Evolutionary conservation across 2,888 invertebrate genomes (phyloP).

Genomic region (Leptura quadrifasciata): DNA sequence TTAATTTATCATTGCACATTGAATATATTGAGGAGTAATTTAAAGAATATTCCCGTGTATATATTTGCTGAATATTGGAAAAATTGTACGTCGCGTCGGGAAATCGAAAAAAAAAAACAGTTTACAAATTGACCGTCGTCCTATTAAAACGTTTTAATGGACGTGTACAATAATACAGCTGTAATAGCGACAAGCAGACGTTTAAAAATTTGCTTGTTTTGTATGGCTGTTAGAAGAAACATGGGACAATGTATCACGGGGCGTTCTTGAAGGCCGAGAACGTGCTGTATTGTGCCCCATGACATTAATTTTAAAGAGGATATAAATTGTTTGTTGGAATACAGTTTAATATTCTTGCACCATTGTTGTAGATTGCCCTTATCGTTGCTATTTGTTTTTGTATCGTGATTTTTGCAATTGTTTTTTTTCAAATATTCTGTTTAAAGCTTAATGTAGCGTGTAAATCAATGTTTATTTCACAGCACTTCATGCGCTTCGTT

Average conservation of each 20-base stretch:
- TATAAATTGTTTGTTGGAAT: neutral
- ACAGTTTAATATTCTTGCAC: conserved; percentile 5
- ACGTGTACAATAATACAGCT: conserved; percentile 46
- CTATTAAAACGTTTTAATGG: neutral
- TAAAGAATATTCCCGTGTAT: no score
- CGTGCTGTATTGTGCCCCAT: conserved; percentile 55
- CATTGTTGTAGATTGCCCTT: neutral
- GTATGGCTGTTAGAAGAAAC: conserved; percentile 59
- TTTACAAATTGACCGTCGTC: no score
- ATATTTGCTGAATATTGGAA: no score
- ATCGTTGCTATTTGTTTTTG: neutral
- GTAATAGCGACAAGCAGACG: conserved; percentile 45
- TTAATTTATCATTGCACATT: no score
- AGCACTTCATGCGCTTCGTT: no score
- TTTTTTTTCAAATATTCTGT: no score
- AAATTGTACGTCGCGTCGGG: no score
- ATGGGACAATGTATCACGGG: conserved; percentile 60
- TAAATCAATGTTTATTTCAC: no score
- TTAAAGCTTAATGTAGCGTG: no score
- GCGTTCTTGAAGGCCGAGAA: conserved; percentile 50
- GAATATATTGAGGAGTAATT: no score
- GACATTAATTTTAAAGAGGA: conserved; percentile 44
- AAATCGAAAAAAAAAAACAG: no score
- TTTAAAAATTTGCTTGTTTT: conserved; percentile 53
- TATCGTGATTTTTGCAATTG: no score